These are phyloP conservation scores for Cladopsammia gracilis DNA, from an alignment of 64 coral and sea anemone genomes.

Conservation along the genomic window DNA sequence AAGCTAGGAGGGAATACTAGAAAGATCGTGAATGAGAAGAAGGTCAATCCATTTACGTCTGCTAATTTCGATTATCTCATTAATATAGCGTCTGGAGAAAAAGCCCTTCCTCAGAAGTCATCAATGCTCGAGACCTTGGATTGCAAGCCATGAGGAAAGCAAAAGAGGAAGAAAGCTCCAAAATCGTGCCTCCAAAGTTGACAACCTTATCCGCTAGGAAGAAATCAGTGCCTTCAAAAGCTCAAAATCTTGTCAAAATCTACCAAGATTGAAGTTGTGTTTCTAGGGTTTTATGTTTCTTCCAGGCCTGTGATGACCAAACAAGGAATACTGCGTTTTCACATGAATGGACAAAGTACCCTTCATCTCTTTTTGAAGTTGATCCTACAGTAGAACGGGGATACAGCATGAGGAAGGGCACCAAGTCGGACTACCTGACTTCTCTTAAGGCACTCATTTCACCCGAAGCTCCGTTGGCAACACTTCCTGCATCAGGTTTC, in stretches of 20 bases:
- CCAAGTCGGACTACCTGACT: constrained; percentile 5
- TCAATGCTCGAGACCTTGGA: constrained; percentile 17
- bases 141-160: constrained; percentile 55
- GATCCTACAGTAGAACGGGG: constrained; percentile 30
- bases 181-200: constrained; percentile 42
- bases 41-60: constrained; percentile 1
- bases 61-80: not conserved
- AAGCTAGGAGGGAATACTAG: not conserved
- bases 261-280: constrained; percentile 36
- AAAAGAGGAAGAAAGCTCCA: constrained; percentile 41
- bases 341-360: constrained; percentile 54
- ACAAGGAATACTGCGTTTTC: constrained; percentile 48
- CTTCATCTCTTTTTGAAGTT: constrained; percentile 55
- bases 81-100: constrained; percentile 11
- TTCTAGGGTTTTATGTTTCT: constrained; percentile 46
- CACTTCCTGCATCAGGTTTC: not conserved
- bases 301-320: constrained; percentile 12
- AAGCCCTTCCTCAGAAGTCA: constrained; percentile 3
- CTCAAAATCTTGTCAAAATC: constrained; percentile 48
- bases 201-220: constrained; percentile 41
- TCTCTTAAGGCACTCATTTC: not conserved
- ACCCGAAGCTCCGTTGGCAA: not conserved
- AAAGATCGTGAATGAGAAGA: not conserved
- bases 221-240: constrained; percentile 44
- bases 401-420: constrained; percentile 19